Conservation (phyloP, 2,888 invertebrate species). For the Patella ulyssiponensis region DNA sequence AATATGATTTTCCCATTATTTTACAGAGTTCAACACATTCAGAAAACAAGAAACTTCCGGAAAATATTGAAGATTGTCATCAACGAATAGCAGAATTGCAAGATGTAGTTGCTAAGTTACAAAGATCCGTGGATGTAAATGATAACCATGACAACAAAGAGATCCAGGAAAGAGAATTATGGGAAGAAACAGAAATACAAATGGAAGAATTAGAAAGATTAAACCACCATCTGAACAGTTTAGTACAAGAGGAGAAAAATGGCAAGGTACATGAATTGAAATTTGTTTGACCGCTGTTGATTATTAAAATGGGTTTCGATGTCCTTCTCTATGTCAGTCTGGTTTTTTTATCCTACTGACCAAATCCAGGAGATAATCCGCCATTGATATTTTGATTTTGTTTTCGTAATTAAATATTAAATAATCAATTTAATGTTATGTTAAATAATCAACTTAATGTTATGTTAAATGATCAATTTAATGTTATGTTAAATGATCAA, state of each 20-base stretch:
- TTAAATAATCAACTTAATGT: no score
- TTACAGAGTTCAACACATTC: no score
- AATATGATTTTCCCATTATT: no score
- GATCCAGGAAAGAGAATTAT: conserved; percentile 47
- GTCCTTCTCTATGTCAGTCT: not conserved
- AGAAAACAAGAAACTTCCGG: conserved; percentile 45
- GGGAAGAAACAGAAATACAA: conserved; percentile 54
- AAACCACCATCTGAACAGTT: conserved; percentile 54
- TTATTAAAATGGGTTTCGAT: not conserved
- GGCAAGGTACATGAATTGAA: conserved; percentile 46
- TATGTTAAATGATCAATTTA: no score
- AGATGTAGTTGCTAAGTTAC: conserved; percentile 50
- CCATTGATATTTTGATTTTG: no score
- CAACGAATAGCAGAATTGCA: conserved; percentile 54
- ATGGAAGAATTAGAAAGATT: conserved; percentile 51
- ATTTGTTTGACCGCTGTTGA: not conserved
- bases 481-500: no score
- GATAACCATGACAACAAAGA: conserved; percentile 33
- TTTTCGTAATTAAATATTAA: no score
- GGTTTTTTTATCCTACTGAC: no score
- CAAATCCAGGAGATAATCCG: no score
- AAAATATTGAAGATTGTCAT: conserved; percentile 61
- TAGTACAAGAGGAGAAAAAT: conserved; percentile 51
- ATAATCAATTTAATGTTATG: no score
- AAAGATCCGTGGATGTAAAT: conserved; percentile 34